Evolutionary conservation across 1,140 invertebrate species (phyloP), one percentile per base, ranked within the genome.

Genomic region (Sminthurides bifidus): DNA sequence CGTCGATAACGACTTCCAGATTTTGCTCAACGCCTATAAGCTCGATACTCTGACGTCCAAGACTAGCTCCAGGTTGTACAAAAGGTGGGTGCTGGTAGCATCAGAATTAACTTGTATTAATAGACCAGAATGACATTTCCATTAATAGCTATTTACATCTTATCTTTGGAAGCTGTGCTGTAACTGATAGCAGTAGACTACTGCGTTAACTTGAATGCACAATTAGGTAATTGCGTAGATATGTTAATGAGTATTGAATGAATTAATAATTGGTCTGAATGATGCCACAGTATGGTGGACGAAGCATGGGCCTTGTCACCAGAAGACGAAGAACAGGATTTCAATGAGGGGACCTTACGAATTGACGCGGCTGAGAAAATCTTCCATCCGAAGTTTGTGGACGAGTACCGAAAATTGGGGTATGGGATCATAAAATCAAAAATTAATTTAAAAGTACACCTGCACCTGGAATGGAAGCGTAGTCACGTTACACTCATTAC

Each of bases 381-480:
- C 10, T 52, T 6, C 10, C 59, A 61, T 45, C 55, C 59, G 24
- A 24, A 57, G 12, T 57, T 61, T 27, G 48, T 38, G 1, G 44
- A 41, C 2, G 46, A 45, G 46, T 57, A 57, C 8, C 44, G 44
- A 27, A 48, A 48, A 48, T 26, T 10, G 5, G 44, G 44, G 37
- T 38, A 46, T 17, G 14, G 15, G 12, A 19, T 27, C 35, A 29
- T 23, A 10, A 6, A 43, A 43, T 43, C 33, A 10, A n/a, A 48
- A 14, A 48, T 21, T 48, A 12, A 14, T 8, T 10, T 12, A 43
- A n/a, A 8, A 43, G 41, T 35, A 35, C n/a, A n/a, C n/a, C n/a
- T n/a, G n/a, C n/a, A n/a, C n/a, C n/a, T n/a, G n/a, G n/a, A n/a
- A n/a, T n/a, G n/a, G n/a, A n/a, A n/a, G n/a, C n/a, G n/a, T n/a